These are phyloP conservation scores for Phalloptychus januarius DNA, from an alignment of 2,797 vertebrate genomes.

Conservation along the genomic window DNA sequence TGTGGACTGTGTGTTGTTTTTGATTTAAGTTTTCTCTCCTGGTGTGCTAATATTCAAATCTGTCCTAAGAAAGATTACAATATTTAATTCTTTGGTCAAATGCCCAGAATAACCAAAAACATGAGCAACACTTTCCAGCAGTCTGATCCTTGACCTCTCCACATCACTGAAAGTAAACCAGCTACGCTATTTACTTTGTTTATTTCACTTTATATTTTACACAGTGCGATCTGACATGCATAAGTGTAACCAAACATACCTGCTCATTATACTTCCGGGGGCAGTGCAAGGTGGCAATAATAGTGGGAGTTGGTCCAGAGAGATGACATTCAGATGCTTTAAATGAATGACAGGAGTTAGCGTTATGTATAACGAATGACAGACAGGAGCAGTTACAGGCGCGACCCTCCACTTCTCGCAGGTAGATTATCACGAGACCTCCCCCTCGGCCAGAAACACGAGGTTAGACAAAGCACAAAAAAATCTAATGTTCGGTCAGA, in stretches of 20 bases:
- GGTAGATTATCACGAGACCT: not conserved
- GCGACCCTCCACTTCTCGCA: not conserved
- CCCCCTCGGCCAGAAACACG: too few relatives aligned
- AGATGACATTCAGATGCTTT: not conserved
- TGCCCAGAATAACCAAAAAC: conserved; percentile 17
- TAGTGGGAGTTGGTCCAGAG: not conserved
- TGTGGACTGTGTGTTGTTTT: conserved; percentile 29
- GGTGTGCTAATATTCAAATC: conserved; percentile 25
- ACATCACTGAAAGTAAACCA: conserved; percentile 31
- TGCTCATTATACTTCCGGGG: not conserved
- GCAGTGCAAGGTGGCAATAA: too few relatives aligned
- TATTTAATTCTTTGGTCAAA: conserved; percentile 15
- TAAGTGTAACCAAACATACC: conserved; percentile 67
- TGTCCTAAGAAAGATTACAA: conserved; percentile 35
- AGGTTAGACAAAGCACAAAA: not conserved
- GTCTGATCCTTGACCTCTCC: conserved; percentile 26
- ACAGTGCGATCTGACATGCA: conserved; percentile 69
- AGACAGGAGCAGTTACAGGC: not conserved
- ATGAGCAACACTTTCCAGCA: conserved; percentile 25
- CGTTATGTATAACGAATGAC: too few relatives aligned
- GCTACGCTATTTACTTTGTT: not conserved
- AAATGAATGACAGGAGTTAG: too few relatives aligned
- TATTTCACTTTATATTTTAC: conserved; percentile 21
- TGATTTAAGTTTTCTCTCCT: conserved; percentile 19
- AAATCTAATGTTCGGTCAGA: too few relatives aligned